Evolutionary conservation across 2,113 vertebrate species (phyloP).

Genomic region (Dasyurus viverrinus): DNA sequence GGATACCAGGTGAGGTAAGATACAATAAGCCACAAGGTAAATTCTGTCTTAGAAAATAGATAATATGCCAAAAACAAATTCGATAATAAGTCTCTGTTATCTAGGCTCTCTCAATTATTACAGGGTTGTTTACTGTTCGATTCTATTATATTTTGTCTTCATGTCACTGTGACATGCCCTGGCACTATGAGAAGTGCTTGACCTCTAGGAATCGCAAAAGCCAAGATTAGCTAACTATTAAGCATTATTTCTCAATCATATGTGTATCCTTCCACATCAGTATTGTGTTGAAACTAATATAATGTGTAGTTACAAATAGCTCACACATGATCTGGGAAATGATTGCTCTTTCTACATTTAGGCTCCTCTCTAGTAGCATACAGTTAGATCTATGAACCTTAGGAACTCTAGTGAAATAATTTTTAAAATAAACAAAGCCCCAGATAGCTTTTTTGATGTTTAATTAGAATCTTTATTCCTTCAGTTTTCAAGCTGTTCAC

Average conservation of each 20-base stretch:
- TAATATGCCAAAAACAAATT: too few species aligned
- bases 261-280: background rate
- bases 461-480: background rate
- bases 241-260: background rate
- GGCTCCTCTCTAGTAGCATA: background rate
- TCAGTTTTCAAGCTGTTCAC: background rate
- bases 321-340: slow-evolving; percentile 3
- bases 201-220: background rate
- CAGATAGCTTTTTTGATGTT: background rate
- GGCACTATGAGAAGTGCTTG: background rate
- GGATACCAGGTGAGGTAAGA: too few species aligned
- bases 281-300: background rate
- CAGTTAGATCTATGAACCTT: background rate
- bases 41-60: too few species aligned
- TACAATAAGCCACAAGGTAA: too few species aligned
- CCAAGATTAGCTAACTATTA: background rate
- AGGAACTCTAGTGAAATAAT: background rate
- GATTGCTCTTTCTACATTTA: slow-evolving; percentile 9
- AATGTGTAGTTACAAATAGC: background rate
- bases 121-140: background rate
- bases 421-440: slow-evolving; percentile 22
- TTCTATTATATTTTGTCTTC: background rate
- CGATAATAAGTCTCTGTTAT: background rate
- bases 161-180: background rate
- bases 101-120: background rate